Evolutionary conservation across 2,888 invertebrate genomes (phyloP), one percentile per base, ranked within the genome.

Genomic region (Andrena bucephala): DNA sequence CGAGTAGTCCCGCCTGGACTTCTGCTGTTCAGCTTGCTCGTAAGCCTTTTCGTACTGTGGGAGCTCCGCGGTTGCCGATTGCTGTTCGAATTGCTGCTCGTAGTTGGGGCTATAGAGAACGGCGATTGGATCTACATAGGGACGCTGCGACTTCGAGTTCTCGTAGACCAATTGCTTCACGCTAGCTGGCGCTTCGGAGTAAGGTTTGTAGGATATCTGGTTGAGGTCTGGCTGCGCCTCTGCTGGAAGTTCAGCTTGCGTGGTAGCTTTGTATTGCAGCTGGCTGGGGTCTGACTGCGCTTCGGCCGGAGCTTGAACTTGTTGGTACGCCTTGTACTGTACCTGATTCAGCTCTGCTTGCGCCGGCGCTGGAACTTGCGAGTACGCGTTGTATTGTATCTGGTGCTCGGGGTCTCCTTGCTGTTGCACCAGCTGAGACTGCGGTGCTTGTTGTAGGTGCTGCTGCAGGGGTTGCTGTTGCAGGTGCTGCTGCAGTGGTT

Each of bases 121-220:
- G 0, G 92, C 91, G 0, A 91, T 73, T 0, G 92, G 93, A 60
- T 93, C 92, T 6, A 91, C 90, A 77, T 93, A 93, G 3, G 92
- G 89, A 20, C 80, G 84, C 52, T 92, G 92, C 0, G 92, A 89
- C 42, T 90, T 87, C 76, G 91, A 92, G 66, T 86, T 86, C 6
- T 91, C 85, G 8, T 84, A 69, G 10, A 93, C 85, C 48, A 93
- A 80, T 63, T 93, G 91, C 65, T 91, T 93, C 27, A 92, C 91
- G 48, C 92, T 87, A 24, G 70, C 10, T 5, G 93, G 93, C 0
- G 91, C 84, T 60, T 90, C 88, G 0, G 91, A 84, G 13, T 90
- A 92, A 0, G 92, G 31, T 1, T 20, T 65, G 27, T 77, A 70
- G 1, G 79, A 76, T 5, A 50, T 50, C 13, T 77, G 83, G 59